Evolutionary conservation across 2,888 invertebrate genomes (phyloP), one percentile per base, ranked within the genome.

Genomic region (Stenotaenia linearis): DNA sequence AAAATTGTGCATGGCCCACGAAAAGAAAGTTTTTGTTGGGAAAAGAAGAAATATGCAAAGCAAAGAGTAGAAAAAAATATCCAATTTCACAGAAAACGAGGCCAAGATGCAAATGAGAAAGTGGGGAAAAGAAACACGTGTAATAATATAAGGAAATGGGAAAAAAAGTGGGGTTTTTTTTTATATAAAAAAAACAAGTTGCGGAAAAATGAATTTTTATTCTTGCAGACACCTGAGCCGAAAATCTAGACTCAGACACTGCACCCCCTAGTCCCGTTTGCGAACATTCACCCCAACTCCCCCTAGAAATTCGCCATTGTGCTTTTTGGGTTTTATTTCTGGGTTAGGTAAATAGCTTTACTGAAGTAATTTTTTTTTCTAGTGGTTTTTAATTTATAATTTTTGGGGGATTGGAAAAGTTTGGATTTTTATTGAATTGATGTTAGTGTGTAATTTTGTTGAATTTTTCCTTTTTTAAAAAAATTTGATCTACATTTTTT

Each of bases 51-150:
- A 61, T 61, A 61, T 61, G 61, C 61, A 61, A 61, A 61, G 61
- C 28, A 23, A 61, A 61, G 25, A 25, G 6, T 23, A 61, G 61
- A 28, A 25, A 61, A 61, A 25, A 61, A 61, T 61, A 61, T 28
- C 61, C 28, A 61, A 61, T 61, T 61, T 61, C 61, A 61, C 61
- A 28, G 25, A 61, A n/a, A 61, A 61, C 61, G 23, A 61, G 61
- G 28, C 25, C 7, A 25, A 61, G 61, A 61, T 61, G 61, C 61
- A 61, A 61, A 61, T 61, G 61, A 61, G 61, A 12, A 61, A 28
- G 7, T 45, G 9, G 25, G 28, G 28, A 61, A 61, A 61, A 23
- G 28, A 61, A 56, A 61, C 23, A 61, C 23, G 10, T 61, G 25
- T 25, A 61, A 61, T 61, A 61, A 28, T 9, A 21, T 45, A 45